Evolutionary conservation across 1,140 invertebrate species (phyloP).

Genomic region (Daktulosphaira vitifoliae): DNA sequence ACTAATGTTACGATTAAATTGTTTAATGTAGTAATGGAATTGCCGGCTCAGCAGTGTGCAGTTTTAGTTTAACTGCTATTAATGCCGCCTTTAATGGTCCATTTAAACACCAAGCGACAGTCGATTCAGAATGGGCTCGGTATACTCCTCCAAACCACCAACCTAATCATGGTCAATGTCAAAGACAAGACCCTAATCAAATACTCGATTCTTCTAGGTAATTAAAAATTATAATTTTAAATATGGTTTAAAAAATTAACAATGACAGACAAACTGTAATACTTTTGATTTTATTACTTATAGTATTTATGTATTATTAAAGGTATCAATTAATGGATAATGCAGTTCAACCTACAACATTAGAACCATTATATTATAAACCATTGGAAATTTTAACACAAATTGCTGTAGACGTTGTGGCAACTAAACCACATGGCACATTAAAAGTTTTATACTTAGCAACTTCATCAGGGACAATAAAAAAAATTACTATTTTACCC

Average conservation of each 20-base stretch:
- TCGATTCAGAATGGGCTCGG: conserved; percentile 63
- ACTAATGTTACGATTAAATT: background rate
- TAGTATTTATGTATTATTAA: conserved; percentile 48
- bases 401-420: conserved; percentile 66
- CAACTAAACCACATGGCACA: conserved; percentile 53
- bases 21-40: conserved; percentile 69
- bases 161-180: conserved; percentile 36
- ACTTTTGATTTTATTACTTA: too few relatives aligned
- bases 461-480: conserved; percentile 62
- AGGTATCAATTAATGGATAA: conserved; percentile 82
- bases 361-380: conserved; percentile 59
- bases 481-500: conserved; percentile 71
- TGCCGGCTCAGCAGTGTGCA: conserved; percentile 84
- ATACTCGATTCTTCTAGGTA: conserved; percentile 24
- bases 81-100: conserved; percentile 73
- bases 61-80: conserved; percentile 79
- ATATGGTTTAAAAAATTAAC: too few relatives aligned
- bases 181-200: conserved; percentile 25
- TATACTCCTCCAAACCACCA: conserved; percentile 44
- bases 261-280: too few relatives aligned
- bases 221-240: too few relatives aligned
- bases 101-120: conserved; percentile 74
- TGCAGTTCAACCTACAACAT: conserved; percentile 63
- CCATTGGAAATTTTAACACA: conserved; percentile 67
- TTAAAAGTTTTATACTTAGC: conserved; percentile 71